Conservation (phyloP, 2,888 invertebrate genomes). For the Odontomyia ornata region DNA sequence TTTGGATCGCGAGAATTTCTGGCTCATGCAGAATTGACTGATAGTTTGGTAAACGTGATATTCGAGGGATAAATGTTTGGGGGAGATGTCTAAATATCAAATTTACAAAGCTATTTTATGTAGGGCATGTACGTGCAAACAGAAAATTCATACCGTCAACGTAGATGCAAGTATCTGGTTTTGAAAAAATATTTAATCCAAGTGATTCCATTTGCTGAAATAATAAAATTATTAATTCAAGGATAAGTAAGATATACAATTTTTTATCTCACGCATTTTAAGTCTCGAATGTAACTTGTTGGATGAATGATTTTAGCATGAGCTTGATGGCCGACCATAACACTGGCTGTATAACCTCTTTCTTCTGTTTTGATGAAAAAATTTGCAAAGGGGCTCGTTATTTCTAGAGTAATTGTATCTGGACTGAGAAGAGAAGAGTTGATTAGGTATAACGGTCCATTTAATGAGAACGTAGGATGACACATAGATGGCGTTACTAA, state of each 20-base stretch:
- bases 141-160: constrained; percentile 10
- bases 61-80: constrained; percentile 15
- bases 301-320: not conserved
- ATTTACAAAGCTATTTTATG: not conserved
- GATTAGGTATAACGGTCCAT: no score
- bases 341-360: constrained; percentile 10
- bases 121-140: not conserved
- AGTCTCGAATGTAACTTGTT: not conserved
- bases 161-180: constrained; percentile 12
- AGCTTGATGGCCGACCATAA: not conserved
- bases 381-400: not conserved
- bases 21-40: constrained; percentile 18
- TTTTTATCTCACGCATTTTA: not conserved
- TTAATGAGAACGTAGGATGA: no score
- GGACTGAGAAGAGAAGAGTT: not conserved
- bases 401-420: constrained; percentile 8
- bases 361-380: not conserved
- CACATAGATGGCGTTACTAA: no score
- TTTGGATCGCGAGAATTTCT: constrained; percentile 55
- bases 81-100: not conserved
- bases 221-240: not conserved
- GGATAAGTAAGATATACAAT: no score
- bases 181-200: constrained; percentile 31
- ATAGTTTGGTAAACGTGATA: constrained; percentile 11
- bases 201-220: constrained; percentile 1